Evolutionary conservation across 2,797 vertebrate genomes (phyloP).

Genomic region (Artibeus jamaicensis): DNA sequence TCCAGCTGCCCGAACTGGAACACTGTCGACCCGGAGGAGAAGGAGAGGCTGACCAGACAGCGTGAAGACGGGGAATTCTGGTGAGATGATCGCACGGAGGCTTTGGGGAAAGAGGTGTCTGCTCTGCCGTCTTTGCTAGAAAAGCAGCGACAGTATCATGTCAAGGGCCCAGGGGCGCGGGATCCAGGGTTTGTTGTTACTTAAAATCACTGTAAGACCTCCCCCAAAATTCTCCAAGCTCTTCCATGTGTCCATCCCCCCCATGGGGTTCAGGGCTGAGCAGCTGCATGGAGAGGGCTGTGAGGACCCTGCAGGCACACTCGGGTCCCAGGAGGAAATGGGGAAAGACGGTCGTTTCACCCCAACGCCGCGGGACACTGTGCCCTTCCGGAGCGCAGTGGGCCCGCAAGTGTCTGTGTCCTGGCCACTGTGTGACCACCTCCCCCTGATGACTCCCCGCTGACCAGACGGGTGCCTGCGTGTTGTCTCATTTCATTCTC

Average conservation of each 20-base stretch:
- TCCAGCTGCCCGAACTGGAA: constrained; percentile 87
- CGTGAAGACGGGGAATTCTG: constrained; percentile 93
- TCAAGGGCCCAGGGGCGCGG: fast-evolving
- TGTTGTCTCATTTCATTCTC: no score
- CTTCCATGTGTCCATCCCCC: not conserved
- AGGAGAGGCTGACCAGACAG: constrained; percentile 82
- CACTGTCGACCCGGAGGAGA: constrained; percentile 83
- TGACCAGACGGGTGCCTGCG: fast-evolving
- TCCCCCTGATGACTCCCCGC: fast-evolving
- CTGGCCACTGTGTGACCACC: not conserved
- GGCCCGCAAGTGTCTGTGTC: not conserved
- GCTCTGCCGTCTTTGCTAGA: not conserved
- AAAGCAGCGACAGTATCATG: fast-evolving
- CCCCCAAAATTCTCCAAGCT: not conserved
- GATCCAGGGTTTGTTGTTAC: not conserved
- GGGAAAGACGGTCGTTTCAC: not conserved
- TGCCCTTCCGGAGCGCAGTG: not conserved
- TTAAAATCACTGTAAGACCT: not conserved
- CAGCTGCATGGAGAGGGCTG: not conserved
- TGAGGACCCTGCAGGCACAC: not conserved
- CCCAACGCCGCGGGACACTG: not conserved
- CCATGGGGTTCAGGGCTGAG: not conserved
- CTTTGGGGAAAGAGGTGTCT: not conserved
- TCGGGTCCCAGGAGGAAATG: not conserved
- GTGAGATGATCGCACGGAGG: constrained; percentile 70